These are phyloP conservation scores for Synanthedon myopaeformis DNA, from an alignment of 2,888 invertebrate species.

Conservation along the genomic window DNA sequence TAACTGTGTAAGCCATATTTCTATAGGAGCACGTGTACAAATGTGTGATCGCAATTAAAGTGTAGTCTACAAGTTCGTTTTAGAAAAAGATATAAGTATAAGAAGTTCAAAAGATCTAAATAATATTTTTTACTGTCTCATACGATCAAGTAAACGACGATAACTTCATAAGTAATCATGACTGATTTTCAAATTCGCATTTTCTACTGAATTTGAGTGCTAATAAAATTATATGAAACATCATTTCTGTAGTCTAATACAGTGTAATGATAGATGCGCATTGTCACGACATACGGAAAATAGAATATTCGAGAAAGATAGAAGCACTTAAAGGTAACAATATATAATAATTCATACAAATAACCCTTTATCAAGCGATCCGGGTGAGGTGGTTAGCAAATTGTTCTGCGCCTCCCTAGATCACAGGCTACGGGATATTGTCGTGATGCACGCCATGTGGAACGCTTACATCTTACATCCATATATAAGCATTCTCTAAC, in stretches of 20 bases:
- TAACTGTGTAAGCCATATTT: too few species aligned
- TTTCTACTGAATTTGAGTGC: background rate
- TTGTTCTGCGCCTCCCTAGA: slow-evolving; percentile 23
- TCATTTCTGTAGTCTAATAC: background rate
- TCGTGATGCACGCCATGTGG: slow-evolving; percentile 39
- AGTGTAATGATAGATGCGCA: background rate
- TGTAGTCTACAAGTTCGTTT: too few species aligned
- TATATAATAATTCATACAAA: slow-evolving; percentile 41
- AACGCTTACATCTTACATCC: background rate
- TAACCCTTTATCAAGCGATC: slow-evolving; percentile 37
- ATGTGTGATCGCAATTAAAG: too few species aligned
- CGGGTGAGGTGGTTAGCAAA: slow-evolving; percentile 22
- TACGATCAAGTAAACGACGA: too few species aligned
- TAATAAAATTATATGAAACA: background rate
- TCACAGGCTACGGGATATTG: slow-evolving; percentile 21
- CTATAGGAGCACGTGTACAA: too few species aligned
- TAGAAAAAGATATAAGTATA: too few species aligned
- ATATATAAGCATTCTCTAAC: background rate
- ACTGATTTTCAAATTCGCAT: background rate
- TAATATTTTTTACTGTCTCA: too few species aligned
- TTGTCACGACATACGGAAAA: background rate
- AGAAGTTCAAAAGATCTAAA: too few species aligned
- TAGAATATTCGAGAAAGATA: slow-evolving; percentile 4
- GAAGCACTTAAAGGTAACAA: slow-evolving; percentile 22
- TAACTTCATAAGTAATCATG: too few species aligned